A percentile compares a stretch with the other conserved stretches of the same genome.
phyloP scores from a whole-genome alignment of 2,113 vertebrate species.

The Chiloscyllium plagiosum region DNA sequence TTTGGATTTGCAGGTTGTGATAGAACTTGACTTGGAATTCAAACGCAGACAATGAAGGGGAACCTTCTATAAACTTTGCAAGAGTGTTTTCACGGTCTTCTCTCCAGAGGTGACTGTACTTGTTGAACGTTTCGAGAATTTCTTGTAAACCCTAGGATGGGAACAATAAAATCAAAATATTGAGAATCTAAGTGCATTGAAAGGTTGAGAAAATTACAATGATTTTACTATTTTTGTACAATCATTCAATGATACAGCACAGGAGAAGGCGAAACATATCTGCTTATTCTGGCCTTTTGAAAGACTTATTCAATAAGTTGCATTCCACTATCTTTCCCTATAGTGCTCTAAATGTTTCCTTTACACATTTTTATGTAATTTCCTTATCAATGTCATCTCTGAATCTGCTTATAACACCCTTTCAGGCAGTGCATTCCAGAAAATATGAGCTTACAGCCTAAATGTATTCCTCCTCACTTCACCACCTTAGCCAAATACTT shows the following conservation, averaged over 20 bases:
- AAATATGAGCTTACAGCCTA: background rate
- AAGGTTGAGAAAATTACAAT: background rate
- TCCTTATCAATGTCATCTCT: too few species aligned
- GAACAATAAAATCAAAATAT: background rate
- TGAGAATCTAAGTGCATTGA: background rate
- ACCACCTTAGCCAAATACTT: background rate
- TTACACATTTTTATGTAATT: too few species aligned
- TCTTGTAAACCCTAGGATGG: background rate
- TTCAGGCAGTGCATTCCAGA: background rate
- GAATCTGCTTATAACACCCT: background rate
- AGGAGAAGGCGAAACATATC: background rate
- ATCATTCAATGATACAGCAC: background rate
- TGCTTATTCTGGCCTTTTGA: background rate
- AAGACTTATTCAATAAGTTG: background rate
- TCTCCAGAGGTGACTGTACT: constrained; percentile 1
- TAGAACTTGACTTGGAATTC: constrained; percentile 29
- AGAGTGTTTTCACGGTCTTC: background rate
- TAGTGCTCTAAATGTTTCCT: too few species aligned
- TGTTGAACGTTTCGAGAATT: constrained; percentile 6
- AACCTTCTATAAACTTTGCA: background rate
- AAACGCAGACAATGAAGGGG: background rate
- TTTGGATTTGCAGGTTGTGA: constrained; percentile 11
- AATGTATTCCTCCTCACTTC: background rate
- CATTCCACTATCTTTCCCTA: too few species aligned
- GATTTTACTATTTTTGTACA: background rate